Conservation (phyloP, 1,140 invertebrate genomes). For the Sipha flava region DNA sequence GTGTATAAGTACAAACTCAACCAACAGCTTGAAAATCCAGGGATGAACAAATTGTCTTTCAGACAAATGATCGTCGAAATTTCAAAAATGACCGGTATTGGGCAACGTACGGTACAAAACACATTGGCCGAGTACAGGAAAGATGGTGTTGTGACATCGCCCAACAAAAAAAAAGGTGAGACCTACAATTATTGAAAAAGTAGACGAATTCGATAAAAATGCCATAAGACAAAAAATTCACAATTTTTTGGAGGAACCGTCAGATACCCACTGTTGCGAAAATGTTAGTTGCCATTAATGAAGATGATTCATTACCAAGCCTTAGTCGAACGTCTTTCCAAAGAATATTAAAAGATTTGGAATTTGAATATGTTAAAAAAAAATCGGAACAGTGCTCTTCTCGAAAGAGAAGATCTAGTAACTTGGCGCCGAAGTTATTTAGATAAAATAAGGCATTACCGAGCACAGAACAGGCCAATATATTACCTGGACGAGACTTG, state of each 20-base stretch:
- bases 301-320: neutral
- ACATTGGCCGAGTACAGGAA: neutral
- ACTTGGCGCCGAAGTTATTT: neutral
- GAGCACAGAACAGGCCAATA: neutral
- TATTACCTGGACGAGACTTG: conserved; percentile 11
- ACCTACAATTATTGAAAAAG: neutral
- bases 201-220: neutral
- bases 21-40: neutral
- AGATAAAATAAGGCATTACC: neutral
- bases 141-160: neutral
- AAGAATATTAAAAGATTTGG: neutral
- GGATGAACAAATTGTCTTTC: neutral
- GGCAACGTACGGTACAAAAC: neutral
- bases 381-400: neutral
- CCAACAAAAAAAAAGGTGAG: neutral
- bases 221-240: neutral
- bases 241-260: neutral
- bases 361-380: neutral
- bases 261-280: neutral
- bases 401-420: neutral
- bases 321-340: neutral
- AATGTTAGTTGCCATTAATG: neutral
- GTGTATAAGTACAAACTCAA: neutral
- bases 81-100: neutral
- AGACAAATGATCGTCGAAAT: neutral